Conservation (phyloP, 2,113 vertebrate genomes). For the Mustelus asterias region DNA sequence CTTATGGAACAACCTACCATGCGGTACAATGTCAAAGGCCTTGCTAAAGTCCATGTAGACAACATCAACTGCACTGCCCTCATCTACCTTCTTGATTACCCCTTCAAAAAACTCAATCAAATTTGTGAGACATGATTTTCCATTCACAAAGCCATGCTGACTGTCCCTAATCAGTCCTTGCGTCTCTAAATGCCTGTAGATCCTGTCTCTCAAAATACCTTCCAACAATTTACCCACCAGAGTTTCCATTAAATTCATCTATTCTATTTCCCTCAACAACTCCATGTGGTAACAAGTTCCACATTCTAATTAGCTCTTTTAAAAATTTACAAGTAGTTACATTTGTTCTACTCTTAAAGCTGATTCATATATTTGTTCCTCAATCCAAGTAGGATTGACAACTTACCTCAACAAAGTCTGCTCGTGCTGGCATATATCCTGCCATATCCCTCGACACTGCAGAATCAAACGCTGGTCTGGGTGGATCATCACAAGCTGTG, state of each 20-base stretch:
- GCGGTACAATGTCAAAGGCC: too few species aligned
- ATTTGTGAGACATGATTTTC: too few species aligned
- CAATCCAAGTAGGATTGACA: not conserved
- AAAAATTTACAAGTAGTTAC: not conserved
- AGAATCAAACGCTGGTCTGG: constrained; percentile 87
- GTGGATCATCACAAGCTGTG: constrained; percentile 86
- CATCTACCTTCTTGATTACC: too few species aligned
- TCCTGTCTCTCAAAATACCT: too few species aligned
- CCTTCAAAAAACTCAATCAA: too few species aligned
- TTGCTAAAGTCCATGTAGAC: too few species aligned
- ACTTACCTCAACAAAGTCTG: constrained; percentile 91
- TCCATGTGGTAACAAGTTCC: not conserved
- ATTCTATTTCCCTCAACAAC: not conserved
- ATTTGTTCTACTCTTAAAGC: not conserved
- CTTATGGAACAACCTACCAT: too few species aligned
- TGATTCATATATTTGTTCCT: not conserved
- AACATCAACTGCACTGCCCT: too few species aligned
- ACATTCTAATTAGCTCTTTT: not conserved
- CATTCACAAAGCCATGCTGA: too few species aligned
- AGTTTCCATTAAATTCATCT: not conserved
- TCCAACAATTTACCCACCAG: too few species aligned
- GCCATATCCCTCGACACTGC: constrained; percentile 94
- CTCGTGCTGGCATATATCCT: constrained; percentile 97
- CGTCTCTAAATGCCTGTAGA: too few species aligned
- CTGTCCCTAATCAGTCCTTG: too few species aligned